These are phyloP conservation scores for Varecia variegata DNA, from an alignment of 2,797 vertebrate genomes.

Conservation along the genomic window DNA sequence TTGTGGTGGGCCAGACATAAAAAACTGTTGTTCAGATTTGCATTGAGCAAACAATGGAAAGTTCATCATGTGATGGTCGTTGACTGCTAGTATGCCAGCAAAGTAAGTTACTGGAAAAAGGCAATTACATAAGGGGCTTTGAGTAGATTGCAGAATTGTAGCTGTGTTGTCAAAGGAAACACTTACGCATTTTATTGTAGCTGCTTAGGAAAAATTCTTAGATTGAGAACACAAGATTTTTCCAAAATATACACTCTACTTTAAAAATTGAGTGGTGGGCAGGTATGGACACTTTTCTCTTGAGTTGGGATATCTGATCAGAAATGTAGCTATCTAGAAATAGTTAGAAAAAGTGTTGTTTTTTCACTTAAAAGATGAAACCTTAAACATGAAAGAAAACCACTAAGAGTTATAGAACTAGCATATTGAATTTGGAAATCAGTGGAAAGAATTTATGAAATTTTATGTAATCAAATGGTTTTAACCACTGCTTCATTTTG, in stretches of 20 bases:
- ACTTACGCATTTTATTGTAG: background rate
- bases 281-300: background rate
- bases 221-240: conserved; percentile 15
- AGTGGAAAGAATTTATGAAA: conserved; percentile 31
- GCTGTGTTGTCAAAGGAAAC: background rate
- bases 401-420: background rate
- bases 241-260: background rate
- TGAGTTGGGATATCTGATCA: background rate
- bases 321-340: background rate
- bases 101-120: conserved; percentile 19
- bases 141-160: background rate
- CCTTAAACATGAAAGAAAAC: conserved; percentile 11
- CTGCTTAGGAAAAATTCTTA: conserved; percentile 36
- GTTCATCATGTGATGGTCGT: background rate
- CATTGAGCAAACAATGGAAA: background rate
- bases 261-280: background rate
- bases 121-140: background rate
- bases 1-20: background rate
- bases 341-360: conserved; percentile 1
- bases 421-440: conserved; percentile 28
- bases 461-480: conserved; percentile 50
- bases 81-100: background rate
- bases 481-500: conserved; percentile 33
- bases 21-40: background rate
- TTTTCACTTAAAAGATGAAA: conserved; percentile 45